phyloP scores from a whole-genome alignment of 1,140 invertebrate species.

The Lepidurus packardi region DNA sequence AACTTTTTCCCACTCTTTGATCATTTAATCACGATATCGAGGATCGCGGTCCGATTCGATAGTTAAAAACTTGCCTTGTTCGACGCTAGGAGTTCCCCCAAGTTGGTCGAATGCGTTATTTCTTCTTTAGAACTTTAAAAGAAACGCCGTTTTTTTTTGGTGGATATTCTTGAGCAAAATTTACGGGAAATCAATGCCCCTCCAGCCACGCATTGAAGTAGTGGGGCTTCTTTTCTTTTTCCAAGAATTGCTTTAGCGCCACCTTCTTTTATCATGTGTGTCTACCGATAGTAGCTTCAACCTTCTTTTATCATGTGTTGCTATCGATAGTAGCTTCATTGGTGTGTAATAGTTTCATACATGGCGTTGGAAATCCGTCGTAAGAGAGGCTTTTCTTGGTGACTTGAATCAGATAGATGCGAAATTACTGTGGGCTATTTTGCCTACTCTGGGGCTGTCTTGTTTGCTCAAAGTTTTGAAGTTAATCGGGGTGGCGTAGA shows the following conservation, averaged over 20 bases:
- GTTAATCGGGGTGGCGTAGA: background rate
- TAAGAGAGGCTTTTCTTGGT: background rate
- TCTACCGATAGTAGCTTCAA: background rate
- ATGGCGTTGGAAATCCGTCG: background rate
- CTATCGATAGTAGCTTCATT: background rate
- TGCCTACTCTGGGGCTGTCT: background rate
- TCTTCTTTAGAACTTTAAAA: too few species aligned
- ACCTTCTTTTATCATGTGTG: background rate
- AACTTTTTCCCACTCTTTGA: too few species aligned
- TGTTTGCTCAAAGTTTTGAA: background rate
- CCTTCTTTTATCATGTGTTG: background rate
- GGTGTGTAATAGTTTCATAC: too few species aligned
- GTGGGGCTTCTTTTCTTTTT: too few species aligned
- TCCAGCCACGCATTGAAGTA: background rate
- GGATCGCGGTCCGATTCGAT: too few species aligned
- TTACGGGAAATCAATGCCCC: background rate
- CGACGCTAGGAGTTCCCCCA: too few species aligned
- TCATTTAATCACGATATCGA: too few species aligned
- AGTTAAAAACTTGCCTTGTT: too few species aligned
- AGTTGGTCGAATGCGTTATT: too few species aligned
- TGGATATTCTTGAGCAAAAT: too few species aligned
- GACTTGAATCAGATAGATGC: background rate
- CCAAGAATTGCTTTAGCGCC: too few species aligned
- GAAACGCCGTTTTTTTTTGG: too few species aligned
- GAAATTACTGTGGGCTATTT: background rate